Evolutionary conservation across 2,797 vertebrate species (phyloP).

Genomic region (Tympanoctomys barrerae): DNA sequence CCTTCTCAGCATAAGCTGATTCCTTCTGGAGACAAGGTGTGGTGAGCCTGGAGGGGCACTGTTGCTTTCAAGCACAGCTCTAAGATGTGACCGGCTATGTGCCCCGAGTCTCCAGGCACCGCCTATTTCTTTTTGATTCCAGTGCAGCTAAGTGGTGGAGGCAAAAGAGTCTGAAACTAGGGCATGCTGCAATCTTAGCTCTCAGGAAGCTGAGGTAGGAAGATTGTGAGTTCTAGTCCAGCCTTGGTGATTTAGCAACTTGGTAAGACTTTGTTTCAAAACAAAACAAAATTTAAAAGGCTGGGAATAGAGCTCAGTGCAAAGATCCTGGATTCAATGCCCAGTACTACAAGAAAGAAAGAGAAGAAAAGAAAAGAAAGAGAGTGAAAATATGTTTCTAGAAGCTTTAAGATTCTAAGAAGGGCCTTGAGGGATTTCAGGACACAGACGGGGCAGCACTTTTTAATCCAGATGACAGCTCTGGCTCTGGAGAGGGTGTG

Average conservation of each 20-base stretch:
- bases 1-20: not conserved
- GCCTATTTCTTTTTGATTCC: not conserved
- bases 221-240: not conserved
- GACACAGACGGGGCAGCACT: not conserved
- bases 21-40: not conserved
- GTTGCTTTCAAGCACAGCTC: not conserved
- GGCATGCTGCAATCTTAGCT: not conserved
- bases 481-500: slow-evolving; percentile 41
- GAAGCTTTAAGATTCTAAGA: slow-evolving; percentile 8
- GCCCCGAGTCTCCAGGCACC: not conserved
- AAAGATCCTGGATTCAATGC: not conserved
- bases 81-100: not conserved
- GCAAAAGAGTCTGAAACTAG: not conserved
- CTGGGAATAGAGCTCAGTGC: not conserved
- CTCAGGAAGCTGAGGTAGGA: not conserved
- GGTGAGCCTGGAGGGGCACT: not conserved
- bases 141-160: not conserved
- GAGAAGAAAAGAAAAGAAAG: not conserved
- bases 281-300: not conserved
- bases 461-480: slow-evolving; percentile 9
- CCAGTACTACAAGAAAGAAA: not conserved
- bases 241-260: not conserved
- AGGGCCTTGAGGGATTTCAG: not conserved
- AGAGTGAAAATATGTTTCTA: not conserved
- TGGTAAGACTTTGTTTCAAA: not conserved